These are phyloP conservation scores for Atractosteus spatula DNA, from an alignment of 2,113 vertebrate genomes.

Conservation along the genomic window DNA sequence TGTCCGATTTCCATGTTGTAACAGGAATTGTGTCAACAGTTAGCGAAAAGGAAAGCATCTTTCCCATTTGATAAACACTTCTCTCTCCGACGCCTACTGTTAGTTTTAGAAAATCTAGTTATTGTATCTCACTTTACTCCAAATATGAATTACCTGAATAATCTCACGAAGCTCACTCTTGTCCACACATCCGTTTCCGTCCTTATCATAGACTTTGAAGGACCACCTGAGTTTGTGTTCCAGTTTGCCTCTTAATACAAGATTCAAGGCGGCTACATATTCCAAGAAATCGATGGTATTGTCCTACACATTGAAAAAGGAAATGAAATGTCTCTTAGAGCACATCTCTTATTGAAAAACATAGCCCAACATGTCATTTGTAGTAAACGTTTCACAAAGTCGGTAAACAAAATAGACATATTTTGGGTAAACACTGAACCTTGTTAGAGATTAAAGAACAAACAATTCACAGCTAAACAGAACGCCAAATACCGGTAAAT, in stretches of 20 bases:
- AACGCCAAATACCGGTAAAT: too few species aligned
- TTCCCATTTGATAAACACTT: too few species aligned
- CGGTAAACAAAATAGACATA: too few species aligned
- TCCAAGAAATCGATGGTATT: conserved; percentile 71
- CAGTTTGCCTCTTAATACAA: conserved; percentile 63
- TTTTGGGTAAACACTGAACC: too few species aligned
- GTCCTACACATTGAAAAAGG: conserved; percentile 47
- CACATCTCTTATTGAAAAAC: background rate
- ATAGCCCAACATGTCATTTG: too few species aligned
- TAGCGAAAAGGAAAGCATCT: too few species aligned
- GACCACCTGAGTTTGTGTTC: conserved; percentile 68
- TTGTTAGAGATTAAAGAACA: too few species aligned
- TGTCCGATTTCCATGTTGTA: too few species aligned
- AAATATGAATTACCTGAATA: conserved; percentile 43
- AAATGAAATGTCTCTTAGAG: background rate
- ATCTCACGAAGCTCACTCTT: conserved; percentile 56
- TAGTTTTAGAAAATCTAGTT: background rate
- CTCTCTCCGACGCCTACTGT: too few species aligned
- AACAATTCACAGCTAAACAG: too few species aligned
- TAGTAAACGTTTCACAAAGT: too few species aligned
- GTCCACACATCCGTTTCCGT: conserved; percentile 62
- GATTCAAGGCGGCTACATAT: conserved; percentile 67
- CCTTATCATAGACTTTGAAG: conserved; percentile 69
- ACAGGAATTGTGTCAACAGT: too few species aligned
- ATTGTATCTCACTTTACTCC: background rate